phyloP scores from a whole-genome alignment of 2,888 invertebrate genomes.

The Agriopis marginaria region DNA sequence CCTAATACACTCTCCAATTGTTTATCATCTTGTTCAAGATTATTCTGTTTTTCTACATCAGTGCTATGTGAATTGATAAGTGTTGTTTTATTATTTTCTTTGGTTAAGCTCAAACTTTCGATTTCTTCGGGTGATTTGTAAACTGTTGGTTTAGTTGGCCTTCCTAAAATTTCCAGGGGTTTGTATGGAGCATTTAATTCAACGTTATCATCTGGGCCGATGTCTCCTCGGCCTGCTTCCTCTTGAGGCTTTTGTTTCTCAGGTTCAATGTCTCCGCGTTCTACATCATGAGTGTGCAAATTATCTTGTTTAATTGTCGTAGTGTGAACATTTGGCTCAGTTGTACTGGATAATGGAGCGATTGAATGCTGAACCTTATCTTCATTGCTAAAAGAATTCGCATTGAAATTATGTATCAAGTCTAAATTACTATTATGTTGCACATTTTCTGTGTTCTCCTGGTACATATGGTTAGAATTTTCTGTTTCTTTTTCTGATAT shows the following conservation, averaged over 20 bases:
- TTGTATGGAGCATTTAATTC: neutral
- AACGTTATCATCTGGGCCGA: constrained; percentile 52
- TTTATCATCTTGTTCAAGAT: constrained; percentile 11
- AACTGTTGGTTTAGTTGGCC: constrained; percentile 22
- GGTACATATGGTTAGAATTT: constrained; percentile 1
- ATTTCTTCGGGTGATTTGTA: constrained; percentile 41
- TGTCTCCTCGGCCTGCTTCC: constrained; percentile 58
- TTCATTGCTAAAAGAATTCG: constrained; percentile 13
- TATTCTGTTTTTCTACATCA: constrained; percentile 1
- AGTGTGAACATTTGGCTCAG: constrained; percentile 18
- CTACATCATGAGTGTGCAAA: constrained; percentile 44
- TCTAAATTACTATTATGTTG: constrained; percentile 4
- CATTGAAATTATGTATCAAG: constrained; percentile 8
- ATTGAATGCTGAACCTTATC: constrained; percentile 2
- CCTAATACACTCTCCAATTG: constrained; percentile 25
- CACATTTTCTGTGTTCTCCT: constrained; percentile 1
- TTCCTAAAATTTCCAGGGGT: constrained; percentile 24
- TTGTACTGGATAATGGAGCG: constrained; percentile 14
- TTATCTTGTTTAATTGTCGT: constrained; percentile 27
- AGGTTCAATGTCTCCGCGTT: constrained; percentile 54
- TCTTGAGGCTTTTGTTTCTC: constrained; percentile 20
- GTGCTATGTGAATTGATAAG: constrained; percentile 3
- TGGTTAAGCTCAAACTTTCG: constrained; percentile 36
- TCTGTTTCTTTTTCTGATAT: constrained; percentile 30
- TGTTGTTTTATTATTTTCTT: constrained; percentile 32